Conservation (phyloP, 2,113 vertebrate genomes). For the Pao palembangensis region DNA sequence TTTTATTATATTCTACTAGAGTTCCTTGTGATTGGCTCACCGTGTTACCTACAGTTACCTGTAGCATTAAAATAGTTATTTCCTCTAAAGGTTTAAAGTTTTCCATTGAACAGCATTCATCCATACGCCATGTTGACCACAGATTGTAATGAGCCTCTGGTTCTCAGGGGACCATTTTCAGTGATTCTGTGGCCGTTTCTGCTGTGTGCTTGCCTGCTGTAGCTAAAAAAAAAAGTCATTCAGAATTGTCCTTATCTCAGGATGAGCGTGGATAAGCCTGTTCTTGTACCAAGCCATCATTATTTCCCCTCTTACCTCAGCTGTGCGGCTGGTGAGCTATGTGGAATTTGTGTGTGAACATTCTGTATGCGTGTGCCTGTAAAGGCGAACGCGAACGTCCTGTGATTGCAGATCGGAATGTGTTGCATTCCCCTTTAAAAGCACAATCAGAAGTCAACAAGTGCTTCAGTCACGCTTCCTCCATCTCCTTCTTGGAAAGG, state of each 20-base stretch:
- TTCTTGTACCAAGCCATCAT: slow-evolving; percentile 1
- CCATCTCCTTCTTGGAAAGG: background rate
- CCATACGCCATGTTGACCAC: background rate
- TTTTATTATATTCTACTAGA: background rate
- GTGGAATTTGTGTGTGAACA: slow-evolving; percentile 1
- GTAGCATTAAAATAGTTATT: background rate
- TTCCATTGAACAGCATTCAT: slow-evolving; percentile 3
- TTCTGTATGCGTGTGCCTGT: slow-evolving; percentile 4
- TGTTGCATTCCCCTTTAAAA: slow-evolving; percentile 27
- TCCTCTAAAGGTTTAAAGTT: background rate
- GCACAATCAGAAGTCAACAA: slow-evolving; percentile 46
- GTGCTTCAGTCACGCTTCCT: slow-evolving; percentile 11
- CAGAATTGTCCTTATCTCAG: slow-evolving; percentile 36
- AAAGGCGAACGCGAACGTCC: slow-evolving; percentile 31
- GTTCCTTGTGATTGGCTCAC: background rate
- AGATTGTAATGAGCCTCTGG: slow-evolving; percentile 17
- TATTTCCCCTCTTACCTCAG: slow-evolving; percentile 2
- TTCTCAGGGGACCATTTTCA: slow-evolving; percentile 40
- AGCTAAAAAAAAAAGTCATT: slow-evolving; percentile 39
- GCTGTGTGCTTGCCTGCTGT: slow-evolving; percentile 43
- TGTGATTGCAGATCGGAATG: slow-evolving; percentile 53
- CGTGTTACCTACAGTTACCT: background rate
- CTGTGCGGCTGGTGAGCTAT: slow-evolving; percentile 3
- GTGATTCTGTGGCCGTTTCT: slow-evolving; percentile 19
- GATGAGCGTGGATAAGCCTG: slow-evolving; percentile 22